Evolutionary conservation across 2,797 vertebrate genomes (phyloP), one percentile per base, ranked within the genome.

Genomic region (Philypnodon macrostomus): DNA sequence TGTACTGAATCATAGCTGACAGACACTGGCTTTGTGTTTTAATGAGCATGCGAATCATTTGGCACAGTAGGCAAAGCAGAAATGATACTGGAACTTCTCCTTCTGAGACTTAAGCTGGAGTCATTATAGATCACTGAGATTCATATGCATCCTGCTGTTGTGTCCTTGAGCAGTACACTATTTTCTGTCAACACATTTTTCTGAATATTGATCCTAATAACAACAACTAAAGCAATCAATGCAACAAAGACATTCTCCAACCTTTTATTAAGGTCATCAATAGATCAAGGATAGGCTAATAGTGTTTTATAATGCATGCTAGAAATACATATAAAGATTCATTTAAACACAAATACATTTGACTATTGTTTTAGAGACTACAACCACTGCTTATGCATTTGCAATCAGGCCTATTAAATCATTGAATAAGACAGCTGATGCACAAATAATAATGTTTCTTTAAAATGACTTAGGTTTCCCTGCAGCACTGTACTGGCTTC

Each of bases 41-140:
- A 71, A 79, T 79, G 53, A 77, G 78, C 65, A 53, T 67, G 73
- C 67, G 71, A 74, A 64, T 72, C 54, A 60, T 49, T 75, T 77
- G 71, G 75, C 58, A 18, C 50, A 21, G 24, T 49, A 27, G 36
- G 38, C 7, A 7, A 7, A 7, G 26, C 32, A 44, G 36, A 32
- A 64, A 55, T 55, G 48, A 63, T 35, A 64, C 27, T 35, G 33
- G 39, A 12, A 41, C 44, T 60, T 55, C 48, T 37, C 23, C 18
- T n/a, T n/a, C n/a, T n/a, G n/a, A n/a, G n/a, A n/a, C n/a, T n/a
- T n/a, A n/a, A n/a, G n/a, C n/a, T n/a, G n/a, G n/a, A n/a, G n/a
- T n/a, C n/a, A n/a, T n/a, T n/a, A n/a, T n/a, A n/a, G n/a, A n/a
- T n/a, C n/a, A n/a, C n/a, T n/a, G n/a, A n/a, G n/a, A n/a, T n/a